Evolutionary conservation across 1,140 invertebrate species (phyloP), one percentile per base, ranked within the genome.

Genomic region (Atta colombica): DNA sequence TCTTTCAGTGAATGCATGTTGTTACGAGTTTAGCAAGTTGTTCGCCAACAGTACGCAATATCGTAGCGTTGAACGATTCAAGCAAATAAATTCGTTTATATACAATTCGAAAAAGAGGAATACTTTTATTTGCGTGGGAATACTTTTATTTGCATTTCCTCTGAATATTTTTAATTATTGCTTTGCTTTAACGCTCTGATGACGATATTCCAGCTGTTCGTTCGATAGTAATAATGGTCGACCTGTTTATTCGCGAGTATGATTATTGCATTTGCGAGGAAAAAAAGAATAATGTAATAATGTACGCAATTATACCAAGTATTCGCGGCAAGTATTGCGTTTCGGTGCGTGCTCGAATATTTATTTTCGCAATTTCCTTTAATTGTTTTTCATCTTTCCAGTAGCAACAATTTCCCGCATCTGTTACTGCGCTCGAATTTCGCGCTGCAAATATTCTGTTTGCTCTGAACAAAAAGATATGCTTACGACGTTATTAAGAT

Each of bases 361-460:
- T 89, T 85, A 77, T 85, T 85, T 88, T 75, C 61, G 55, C 71
- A 84, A 81, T 85, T 89, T 68, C 28, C 53, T 74, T 63, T 55
- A 74, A 84, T 84, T 84, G 58, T 74, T 74, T 87, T 77, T 84
- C 12, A 49, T 84, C 78, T 87, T 49, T 58, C 35, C 39, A 21
- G 53, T 31, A 63, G 35, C 65, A 61, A 69, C 86, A 72, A 91
- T 89, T 92, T 90, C 72, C 60, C 69, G 69, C 87, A 87, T 89
- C 69, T 77, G 89, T 74, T 58, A 39, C 71, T 39, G 14, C 72
- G n/a, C 7, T 35, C 35, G 35, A 25, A 31, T 75, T 60, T 60
- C 55, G 14, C 72, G 6, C 55, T 61, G 14, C 55, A 25, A 60
- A 75, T 14, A 21, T 6, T 10, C 18, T 68, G 31, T 58, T 61